Base-by-base conservation (phyloP, 2,797 vertebrate species). In the Rhinogobio ventralis region DNA sequence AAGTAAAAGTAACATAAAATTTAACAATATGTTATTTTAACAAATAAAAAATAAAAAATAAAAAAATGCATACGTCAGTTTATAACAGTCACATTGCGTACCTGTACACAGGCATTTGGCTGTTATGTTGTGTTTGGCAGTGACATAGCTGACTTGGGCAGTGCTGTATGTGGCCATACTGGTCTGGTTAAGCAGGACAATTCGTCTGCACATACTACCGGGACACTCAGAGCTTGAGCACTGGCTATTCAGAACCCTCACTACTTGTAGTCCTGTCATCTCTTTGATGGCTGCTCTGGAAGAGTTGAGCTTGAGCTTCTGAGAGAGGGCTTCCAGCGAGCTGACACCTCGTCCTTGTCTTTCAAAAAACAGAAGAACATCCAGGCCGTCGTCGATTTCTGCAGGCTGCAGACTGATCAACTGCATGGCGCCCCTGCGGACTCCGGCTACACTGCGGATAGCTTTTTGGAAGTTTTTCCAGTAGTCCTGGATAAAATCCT, bases 401-500 rank as follows among this genome's bases (percentile, higher is more conserved):
- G 94, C 90, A 33, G 94, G 93, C 87, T 97, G 96, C 90, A 97
- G 66, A 86, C 96, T 96, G 20, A 97, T 73, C 9, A 97, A 90
- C 76, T 95, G 96, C 13, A 97, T 86, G 60, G 95, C 94, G 0
- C 90, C 94, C 86, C 94, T 94, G 71, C 92, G 92, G 57, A 94
- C 91, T 0, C 95, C 95, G 13, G 95, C 87, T 72, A 94, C 89
- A 81, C 94, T 95, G 74, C 94, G 92, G 3, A 96, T 55, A 0
- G 94, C 95, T 81, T 95, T 94, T 86, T 96, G 96, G 90, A 96
- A 95, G 90, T 95, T 96, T 80, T 95, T 95, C 96, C 96, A 96
- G 79, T 96, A 95, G 87, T 96, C 94, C 0, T 94, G 95, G 0
- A 97, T 93, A 25, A 97, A 97, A 82, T 96, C 95, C 23, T 96